Conservation (phyloP, 2,797 vertebrate species). For the Gastrophryne carolinensis region DNA sequence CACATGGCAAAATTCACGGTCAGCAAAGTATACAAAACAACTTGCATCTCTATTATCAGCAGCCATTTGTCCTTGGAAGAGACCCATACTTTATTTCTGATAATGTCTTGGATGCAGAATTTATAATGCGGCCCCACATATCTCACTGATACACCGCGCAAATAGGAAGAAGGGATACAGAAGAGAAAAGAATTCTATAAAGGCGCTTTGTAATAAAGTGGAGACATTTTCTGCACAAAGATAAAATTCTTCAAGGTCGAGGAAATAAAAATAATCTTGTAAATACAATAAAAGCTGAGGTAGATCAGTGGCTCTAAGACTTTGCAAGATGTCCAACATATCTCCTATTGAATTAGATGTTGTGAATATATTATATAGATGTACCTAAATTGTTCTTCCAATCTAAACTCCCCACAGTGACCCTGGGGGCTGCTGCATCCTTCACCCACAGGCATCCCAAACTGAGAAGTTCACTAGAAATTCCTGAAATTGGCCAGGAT, state of each 20-base stretch:
- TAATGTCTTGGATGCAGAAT: slow-evolving; percentile 27
- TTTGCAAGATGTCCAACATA: background rate
- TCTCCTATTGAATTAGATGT: background rate
- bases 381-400: no score
- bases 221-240: background rate
- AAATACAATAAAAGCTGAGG: background rate
- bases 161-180: background rate
- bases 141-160: background rate
- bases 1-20: background rate
- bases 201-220: slow-evolving; percentile 31
- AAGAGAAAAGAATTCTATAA: background rate
- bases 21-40: background rate
- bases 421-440: no score
- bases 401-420: no score
- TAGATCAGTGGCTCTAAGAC: background rate
- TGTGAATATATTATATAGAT: no score
- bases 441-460: no score
- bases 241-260: slow-evolving; percentile 29
- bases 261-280: background rate
- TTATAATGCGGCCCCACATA: slow-evolving; percentile 8
- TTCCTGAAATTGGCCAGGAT: no score
- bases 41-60: background rate
- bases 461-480: no score
- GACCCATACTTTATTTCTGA: slow-evolving; percentile 7
- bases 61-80: slow-evolving; percentile 14